These are phyloP conservation scores for Pristionchus entomophagus DNA, from an alignment of 2,888 invertebrate species.

Conservation along the genomic window DNA sequence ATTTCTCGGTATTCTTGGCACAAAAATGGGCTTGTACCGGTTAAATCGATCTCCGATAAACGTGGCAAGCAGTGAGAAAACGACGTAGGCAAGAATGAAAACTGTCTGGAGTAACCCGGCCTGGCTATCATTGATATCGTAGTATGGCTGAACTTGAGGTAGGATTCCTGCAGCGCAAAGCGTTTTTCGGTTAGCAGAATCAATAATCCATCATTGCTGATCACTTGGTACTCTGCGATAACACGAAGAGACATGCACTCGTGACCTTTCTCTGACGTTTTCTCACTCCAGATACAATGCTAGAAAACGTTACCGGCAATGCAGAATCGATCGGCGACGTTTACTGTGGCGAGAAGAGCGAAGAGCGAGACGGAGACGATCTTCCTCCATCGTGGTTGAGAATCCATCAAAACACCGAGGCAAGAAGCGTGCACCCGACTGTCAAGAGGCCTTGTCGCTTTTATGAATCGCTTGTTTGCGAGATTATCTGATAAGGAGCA, in stretches of 20 bases:
- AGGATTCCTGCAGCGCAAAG: constrained; percentile 85
- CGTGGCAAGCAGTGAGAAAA: background rate
- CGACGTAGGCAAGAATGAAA: constrained; percentile 5
- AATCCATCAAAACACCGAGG: background rate
- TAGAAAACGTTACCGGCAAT: no score
- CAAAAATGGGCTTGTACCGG: background rate
- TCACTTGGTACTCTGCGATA: no score
- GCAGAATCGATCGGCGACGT: constrained; percentile 29
- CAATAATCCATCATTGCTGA: background rate
- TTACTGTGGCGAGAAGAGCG: background rate
- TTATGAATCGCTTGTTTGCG: background rate
- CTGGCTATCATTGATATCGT: constrained; percentile 84
- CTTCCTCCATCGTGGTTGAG: constrained; percentile 5
- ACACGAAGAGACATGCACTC: no score
- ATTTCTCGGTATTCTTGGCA: background rate
- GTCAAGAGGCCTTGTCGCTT: background rate
- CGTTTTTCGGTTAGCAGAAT: background rate
- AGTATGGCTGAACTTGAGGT: constrained; percentile 85
- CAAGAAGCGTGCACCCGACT: no score
- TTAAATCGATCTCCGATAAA: constrained; percentile 33
- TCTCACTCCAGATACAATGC: no score
- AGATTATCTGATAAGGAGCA: background rate
- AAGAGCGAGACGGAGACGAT: background rate
- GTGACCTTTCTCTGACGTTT: no score
- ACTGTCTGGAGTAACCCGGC: constrained; percentile 87